phyloP scores from a whole-genome alignment of 2,888 invertebrate genomes.

The Scaptomyza tumidula region DNA sequence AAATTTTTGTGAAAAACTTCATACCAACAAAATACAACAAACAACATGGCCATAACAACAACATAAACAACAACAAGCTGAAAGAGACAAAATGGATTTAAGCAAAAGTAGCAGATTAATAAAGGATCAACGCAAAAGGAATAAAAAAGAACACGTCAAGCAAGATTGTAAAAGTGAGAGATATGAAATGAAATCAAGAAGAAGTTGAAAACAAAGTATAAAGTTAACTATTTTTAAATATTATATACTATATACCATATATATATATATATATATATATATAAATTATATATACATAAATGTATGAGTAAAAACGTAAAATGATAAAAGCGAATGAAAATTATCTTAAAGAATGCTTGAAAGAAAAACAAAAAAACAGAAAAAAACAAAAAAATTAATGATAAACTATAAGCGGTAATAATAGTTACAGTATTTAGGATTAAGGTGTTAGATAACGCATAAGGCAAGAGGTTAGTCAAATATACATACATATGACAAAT shows the following conservation, averaged over 20 bases:
- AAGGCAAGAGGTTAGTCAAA: constrained; percentile 54
- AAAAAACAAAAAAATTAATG: neutral
- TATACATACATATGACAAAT: constrained; percentile 64
- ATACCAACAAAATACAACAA: constrained; percentile 12
- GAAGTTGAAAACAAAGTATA: constrained; percentile 80
- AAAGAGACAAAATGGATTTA: constrained; percentile 15
- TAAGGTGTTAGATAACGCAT: constrained; percentile 51
- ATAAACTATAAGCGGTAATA: constrained; percentile 5
- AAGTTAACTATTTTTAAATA: constrained; percentile 84
- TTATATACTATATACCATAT: constrained; percentile 25
- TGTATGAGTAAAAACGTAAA: constrained; percentile 25
- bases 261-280: constrained; percentile 34
- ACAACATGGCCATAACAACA: constrained; percentile 48
- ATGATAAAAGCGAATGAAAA: constrained; percentile 8
- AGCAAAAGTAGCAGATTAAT: neutral
- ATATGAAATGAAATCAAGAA: constrained; percentile 21
- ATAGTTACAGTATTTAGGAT: constrained; percentile 43
- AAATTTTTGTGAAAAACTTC: constrained; percentile 13
- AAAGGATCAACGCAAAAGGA: constrained; percentile 15
- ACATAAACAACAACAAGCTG: constrained; percentile 17
- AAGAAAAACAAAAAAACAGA: constrained; percentile 11
- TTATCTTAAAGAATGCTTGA: constrained; percentile 28
- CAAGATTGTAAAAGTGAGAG: neutral
- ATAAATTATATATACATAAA: constrained; percentile 40
- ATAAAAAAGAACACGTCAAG: constrained; percentile 1